Base-by-base conservation (phyloP, 1,140 invertebrate genomes). In the Heterodera carotae region DNA sequence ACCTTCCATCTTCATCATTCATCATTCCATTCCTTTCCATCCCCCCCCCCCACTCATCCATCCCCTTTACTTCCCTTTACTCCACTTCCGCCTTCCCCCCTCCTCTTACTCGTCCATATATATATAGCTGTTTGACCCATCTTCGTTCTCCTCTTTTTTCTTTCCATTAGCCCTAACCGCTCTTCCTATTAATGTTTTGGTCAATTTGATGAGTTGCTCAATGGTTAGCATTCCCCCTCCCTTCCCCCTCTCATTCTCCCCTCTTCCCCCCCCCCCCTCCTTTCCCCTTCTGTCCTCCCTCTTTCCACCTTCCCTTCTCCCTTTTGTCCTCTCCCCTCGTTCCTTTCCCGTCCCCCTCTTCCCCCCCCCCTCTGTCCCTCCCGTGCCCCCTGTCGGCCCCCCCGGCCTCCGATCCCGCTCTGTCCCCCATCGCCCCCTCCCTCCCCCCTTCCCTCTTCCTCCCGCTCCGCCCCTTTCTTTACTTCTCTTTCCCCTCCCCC, bases 41-140 rank as follows among this genome's bases (percentile, higher is more conserved):
- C 43, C 34, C 31, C 43, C 43, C 31, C 43, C 22, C 7, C n/a
- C 67, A n/a, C 27, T 29, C 25, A 10, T 31, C 25, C 27, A 8
- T 31, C 27, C 25, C 25, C 43, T 10, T 67, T 18, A 15, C 27
- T 29, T 69, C 27, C 2, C 7, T 6, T 29, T 69, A n/a, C 8
- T 48, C 43, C 2, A 29, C 27, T 29, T 69, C 43, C 22, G n/a
- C 27, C n/a, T 25, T 69, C n/a, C 67, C 6, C 27, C 43, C 67
- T 69, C 43, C 27, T 31, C 25, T 69, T 48, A n/a, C 27, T 69
- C 67, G 18, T 36, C 67, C 67, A 36, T 48, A n/a, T 25, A n/a
- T n/a, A n/a, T n/a, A 18, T 67, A n/a, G 64, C 15, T 31, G 15
- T 31, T 67, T 67, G 4, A 39, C 43, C 67, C 48, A 53, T 22